Conservation (phyloP, 1,140 invertebrate species). For the Eufriesea mexicana region DNA sequence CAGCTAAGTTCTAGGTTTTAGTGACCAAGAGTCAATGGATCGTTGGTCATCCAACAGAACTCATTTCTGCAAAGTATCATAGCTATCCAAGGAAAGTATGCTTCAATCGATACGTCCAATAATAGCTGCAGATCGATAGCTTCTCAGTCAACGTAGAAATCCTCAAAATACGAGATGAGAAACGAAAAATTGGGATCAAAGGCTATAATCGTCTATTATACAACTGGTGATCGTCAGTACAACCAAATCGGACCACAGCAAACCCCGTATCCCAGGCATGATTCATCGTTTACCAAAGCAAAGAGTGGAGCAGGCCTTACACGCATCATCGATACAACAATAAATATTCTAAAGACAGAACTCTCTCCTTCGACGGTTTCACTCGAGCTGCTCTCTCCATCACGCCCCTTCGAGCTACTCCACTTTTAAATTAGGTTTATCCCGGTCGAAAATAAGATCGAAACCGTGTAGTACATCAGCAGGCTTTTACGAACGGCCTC, state of each 20-base stretch:
- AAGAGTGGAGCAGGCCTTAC: background rate
- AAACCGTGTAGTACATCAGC: conserved; percentile 19
- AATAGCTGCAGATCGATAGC: too few relatives aligned
- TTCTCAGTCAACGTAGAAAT: too few relatives aligned
- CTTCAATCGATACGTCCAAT: too few relatives aligned
- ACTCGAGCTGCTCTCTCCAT: background rate
- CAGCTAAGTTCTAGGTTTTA: too few relatives aligned
- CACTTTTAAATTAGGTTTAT: background rate
- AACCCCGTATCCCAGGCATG: background rate
- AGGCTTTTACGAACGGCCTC: conserved; percentile 28
- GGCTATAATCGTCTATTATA: background rate
- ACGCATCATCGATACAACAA: background rate
- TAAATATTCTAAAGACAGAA: background rate
- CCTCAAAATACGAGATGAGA: too few relatives aligned
- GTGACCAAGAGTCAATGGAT: too few relatives aligned
- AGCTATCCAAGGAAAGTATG: too few relatives aligned
- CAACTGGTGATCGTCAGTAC: too few relatives aligned
- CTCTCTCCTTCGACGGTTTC: background rate
- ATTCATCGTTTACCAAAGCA: background rate
- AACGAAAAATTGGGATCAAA: too few relatives aligned
- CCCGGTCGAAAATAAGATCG: conserved; percentile 24
- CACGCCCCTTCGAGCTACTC: background rate
- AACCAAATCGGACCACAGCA: background rate
- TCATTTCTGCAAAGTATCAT: too few relatives aligned
- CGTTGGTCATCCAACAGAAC: too few relatives aligned